Evolutionary conservation across 2,888 invertebrate genomes (phyloP).

Genomic region (Trilocha varians): DNA sequence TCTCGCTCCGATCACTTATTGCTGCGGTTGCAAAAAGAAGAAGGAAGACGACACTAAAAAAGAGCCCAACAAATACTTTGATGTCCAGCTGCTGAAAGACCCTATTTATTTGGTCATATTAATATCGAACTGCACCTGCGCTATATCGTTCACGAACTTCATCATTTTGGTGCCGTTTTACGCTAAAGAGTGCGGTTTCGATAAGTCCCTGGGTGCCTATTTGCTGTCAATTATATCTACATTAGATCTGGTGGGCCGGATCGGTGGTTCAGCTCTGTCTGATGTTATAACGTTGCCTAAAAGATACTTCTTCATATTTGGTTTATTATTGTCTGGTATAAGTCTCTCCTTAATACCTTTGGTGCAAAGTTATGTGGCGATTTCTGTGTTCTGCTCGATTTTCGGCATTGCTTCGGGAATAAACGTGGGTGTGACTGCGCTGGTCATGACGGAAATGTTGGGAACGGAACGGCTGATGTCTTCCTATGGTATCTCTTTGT

Average conservation of each 20-base stretch:
- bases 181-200: slow-evolving; percentile 79
- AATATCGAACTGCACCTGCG: slow-evolving; percentile 88
- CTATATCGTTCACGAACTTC: slow-evolving; percentile 90
- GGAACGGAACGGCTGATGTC: slow-evolving; percentile 89
- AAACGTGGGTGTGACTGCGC: slow-evolving; percentile 89
- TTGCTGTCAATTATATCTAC: slow-evolving; percentile 86
- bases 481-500: slow-evolving; percentile 88
- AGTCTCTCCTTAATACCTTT: slow-evolving; percentile 81
- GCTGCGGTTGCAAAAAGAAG: slow-evolving; percentile 48
- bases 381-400: slow-evolving; percentile 80
- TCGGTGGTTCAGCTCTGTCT: slow-evolving; percentile 88
- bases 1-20: slow-evolving; percentile 56
- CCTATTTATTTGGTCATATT: slow-evolving; percentile 87
- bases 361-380: slow-evolving; percentile 74
- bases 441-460: slow-evolving; percentile 90
- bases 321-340: slow-evolving; percentile 83
- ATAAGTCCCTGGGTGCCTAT: slow-evolving; percentile 80
- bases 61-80: slow-evolving; percentile 79
- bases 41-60: slow-evolving; percentile 45
- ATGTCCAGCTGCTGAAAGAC: slow-evolving; percentile 80
- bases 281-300: slow-evolving; percentile 84
- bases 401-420: slow-evolving; percentile 89
- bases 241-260: slow-evolving; percentile 85
- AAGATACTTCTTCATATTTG: slow-evolving; percentile 87
- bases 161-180: slow-evolving; percentile 86